Base-by-base conservation (phyloP, 2,113 vertebrate species). In the Daubentonia madagascariensis region DNA sequence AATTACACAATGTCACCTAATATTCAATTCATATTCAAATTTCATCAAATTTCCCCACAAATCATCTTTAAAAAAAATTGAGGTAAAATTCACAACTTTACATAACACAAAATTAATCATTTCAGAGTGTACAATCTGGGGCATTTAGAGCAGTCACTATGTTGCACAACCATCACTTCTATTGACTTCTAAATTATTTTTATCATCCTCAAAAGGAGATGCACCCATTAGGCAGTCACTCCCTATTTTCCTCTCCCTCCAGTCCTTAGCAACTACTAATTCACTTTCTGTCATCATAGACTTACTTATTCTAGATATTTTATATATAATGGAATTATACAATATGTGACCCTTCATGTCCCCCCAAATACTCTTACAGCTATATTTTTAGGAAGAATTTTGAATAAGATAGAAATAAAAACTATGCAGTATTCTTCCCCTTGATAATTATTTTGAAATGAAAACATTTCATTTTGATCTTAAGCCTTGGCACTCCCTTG, bases 341-440 rank as follows among this genome's bases (percentile, higher is more conserved):
- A 54, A 50, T 83, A 68, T 84, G 10, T 84, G 54, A 94, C 14
- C 45, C 1, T 85, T 72, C 50, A 50, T 86, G 52, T 68, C 10
- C 54, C 48, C 28, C 12, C 76, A 75, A 73, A 79, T 84, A 52
- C 61, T 65, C 45, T 59, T 83, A 28, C 3, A 83, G 5, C 22
- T 93, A 59, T 48, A 25, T 85, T 91, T 96, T 61, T 28, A 90
- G 35, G 20, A 96, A 92, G 40, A 11, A 90, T 79, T 75, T 92
- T 79, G 85, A 90, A 85, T 45, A 52, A 50, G 22, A 61, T 72
- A 79, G 28, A 65, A 73, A 52, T 63, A 14, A 97, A 92, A 96
- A 40, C 14, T 52, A 52, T 17, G 6, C 4, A 52, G 0, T 83
- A 63, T 40, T 75, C 4, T 50, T 92, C 57, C 23, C n/a, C 32